Evolutionary conservation across 1,140 invertebrate genomes (phyloP).

Genomic region (Bombyx mori): ASM3026992v2 NC_085131.1:1070001-1070500

Average conservation of each 20-base stretch:
- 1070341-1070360: conserved; percentile 21
- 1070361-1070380: conserved; percentile 29
- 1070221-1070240: conserved; percentile 14
- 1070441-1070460: conserved; percentile 1
- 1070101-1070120: conserved; percentile 38
- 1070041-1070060: conserved; percentile 33
- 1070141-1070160: conserved; percentile 24
- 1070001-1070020: conserved; percentile 17
- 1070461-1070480: conserved; percentile 24
- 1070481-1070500: conserved; percentile 35
- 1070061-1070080: conserved; percentile 18
- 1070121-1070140: conserved; percentile 16
- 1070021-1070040: conserved; percentile 28
- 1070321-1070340: background rate
- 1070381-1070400: conserved; percentile 17
- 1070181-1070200: conserved; percentile 11
- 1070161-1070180: conserved; percentile 16
- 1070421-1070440: conserved; percentile 15
- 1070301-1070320: conserved; percentile 12
- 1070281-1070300: conserved; percentile 17
- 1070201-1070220: conserved; percentile 11
- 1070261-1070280: conserved; percentile 18
- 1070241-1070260: conserved; percentile 7
- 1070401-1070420: conserved; percentile 20
- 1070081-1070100: conserved; percentile 19